Conservation (phyloP, 2,113 vertebrate species). For the Cisticola juncidis region DNA sequence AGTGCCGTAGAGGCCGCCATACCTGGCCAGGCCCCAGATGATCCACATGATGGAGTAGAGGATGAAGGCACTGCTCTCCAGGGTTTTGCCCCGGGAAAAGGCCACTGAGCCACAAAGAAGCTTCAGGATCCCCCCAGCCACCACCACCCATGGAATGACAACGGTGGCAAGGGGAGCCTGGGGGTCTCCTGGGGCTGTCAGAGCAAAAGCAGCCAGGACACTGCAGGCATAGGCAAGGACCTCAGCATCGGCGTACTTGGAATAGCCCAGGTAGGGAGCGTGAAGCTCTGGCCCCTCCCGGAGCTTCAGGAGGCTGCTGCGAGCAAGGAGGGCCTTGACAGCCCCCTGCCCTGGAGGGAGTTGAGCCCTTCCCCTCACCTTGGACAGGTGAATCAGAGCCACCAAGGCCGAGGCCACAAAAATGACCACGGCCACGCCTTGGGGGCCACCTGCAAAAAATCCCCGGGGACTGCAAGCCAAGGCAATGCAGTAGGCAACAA, state of each 20-base stretch:
- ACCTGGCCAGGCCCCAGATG: constrained; percentile 86
- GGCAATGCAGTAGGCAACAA: constrained; percentile 77
- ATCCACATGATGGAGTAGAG: constrained; percentile 85
- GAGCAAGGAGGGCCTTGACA: constrained; percentile 66
- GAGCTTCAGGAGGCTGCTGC: constrained; percentile 64
- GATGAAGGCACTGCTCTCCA: constrained; percentile 86
- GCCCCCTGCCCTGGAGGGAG: constrained; percentile 69
- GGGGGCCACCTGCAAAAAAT: constrained; percentile 79
- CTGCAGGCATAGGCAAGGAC: constrained; percentile 81
- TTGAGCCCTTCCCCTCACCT: constrained; percentile 46
- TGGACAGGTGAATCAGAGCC: constrained; percentile 74
- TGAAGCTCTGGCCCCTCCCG: constrained; percentile 71
- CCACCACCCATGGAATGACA: constrained; percentile 84
- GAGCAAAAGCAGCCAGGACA: constrained; percentile 81
- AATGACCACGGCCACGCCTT: constrained; percentile 80
- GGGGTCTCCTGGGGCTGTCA: constrained; percentile 67
- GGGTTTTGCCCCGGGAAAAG: constrained; percentile 86
- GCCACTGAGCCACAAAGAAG: constrained; percentile 78
- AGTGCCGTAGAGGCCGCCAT: constrained; percentile 71
- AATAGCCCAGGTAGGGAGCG: constrained; percentile 81
- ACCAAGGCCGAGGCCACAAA: constrained; percentile 77
- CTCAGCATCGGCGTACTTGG: constrained; percentile 85
- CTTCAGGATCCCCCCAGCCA: constrained; percentile 82
- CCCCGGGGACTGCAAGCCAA: constrained; percentile 77
- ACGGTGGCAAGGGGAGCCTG: constrained; percentile 71